Evolutionary conservation across 2,888 invertebrate genomes (phyloP).

Genomic region (Barypeithes pellucidus): DNA sequence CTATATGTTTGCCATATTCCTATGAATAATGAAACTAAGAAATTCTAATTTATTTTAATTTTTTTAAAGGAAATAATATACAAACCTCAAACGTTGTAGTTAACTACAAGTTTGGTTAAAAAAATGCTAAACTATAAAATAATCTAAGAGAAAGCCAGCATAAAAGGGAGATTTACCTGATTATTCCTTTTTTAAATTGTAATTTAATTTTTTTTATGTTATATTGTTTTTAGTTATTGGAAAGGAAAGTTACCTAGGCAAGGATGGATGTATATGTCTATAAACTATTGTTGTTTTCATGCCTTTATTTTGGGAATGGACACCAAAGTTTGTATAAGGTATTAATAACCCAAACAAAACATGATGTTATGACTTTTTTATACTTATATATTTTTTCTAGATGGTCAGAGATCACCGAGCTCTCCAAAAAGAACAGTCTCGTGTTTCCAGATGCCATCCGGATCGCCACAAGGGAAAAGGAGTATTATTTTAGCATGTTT

Average conservation of each 20-base stretch:
- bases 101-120: too few species aligned
- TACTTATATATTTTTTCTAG: conserved; percentile 64
- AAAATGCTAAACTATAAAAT: too few species aligned
- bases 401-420: conserved; percentile 91
- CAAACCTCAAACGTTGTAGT: too few species aligned
- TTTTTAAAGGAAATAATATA: too few species aligned
- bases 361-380: not conserved
- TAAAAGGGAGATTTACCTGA: too few species aligned
- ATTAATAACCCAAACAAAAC: too few species aligned
- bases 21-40: too few species aligned
- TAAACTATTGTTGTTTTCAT: conserved; percentile 96
- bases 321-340: conserved; percentile 83
- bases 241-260: conserved; percentile 95
- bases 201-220: not conserved
- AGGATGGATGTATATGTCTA: conserved; percentile 97
- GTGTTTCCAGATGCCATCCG: conserved; percentile 90
- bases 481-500: conserved; percentile 94
- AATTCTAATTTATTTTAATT: too few species aligned
- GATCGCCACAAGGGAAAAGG: conserved; percentile 87
- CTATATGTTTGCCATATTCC: too few species aligned
- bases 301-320: conserved; percentile 94
- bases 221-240: conserved; percentile 82
- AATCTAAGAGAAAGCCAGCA: too few species aligned
- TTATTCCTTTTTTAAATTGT: too few species aligned
- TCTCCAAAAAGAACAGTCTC: conserved; percentile 84